Evolutionary conservation across 2,797 vertebrate genomes (phyloP), one percentile per base, ranked within the genome.

Genomic region (Myiothlypis chrysogaster): DNA sequence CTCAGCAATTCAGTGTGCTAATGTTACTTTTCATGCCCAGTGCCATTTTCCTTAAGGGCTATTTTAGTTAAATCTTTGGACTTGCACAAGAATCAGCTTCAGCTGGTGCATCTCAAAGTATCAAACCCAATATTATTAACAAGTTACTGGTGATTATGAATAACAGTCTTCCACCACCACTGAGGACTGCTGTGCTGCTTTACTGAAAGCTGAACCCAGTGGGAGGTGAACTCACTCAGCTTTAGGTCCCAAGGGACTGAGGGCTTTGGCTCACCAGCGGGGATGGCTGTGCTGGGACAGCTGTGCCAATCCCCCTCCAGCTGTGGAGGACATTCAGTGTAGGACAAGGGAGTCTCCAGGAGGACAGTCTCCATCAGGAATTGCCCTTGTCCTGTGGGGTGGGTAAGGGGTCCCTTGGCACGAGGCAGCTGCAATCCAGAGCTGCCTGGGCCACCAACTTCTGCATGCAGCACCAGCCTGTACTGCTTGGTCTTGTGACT

Each of bases 291-390:
- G 8, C 52, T 28, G 63, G 60, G 65, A 49, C 2, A 2, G 70
- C 66, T 1, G 3, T 28, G 30, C 46, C 0, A 0, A 47, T 35
- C 27, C 43, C 21, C 17, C 69, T 60, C 61, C 6, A 13, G 9
- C 12, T 14, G 28, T 23, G 56, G n/a, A 27, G 39, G 35, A 30
- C 5, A 32, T 10, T 19, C 28, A 21, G 30, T 2, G 10, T 4
- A 17, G 47, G 41, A 37, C n/a, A 12, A 2, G 8, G 71, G 47
- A 37, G 39, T 41, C 41, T 37, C n/a, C 21, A 16, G 32, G 37
- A 35, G 14, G 25, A 44, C 13, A 55, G 21, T 6, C 12, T 12
- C 19, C 22, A 10, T 17, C 65, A n/a, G 79, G 71, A 72, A 37
- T 32, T 47, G n/a, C n/a, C 9, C 7, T 30, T 60, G 34, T 64